These are phyloP conservation scores for Drosophila auraria DNA, from an alignment of 1,140 invertebrate genomes.

Conservation along the genomic window DNA sequence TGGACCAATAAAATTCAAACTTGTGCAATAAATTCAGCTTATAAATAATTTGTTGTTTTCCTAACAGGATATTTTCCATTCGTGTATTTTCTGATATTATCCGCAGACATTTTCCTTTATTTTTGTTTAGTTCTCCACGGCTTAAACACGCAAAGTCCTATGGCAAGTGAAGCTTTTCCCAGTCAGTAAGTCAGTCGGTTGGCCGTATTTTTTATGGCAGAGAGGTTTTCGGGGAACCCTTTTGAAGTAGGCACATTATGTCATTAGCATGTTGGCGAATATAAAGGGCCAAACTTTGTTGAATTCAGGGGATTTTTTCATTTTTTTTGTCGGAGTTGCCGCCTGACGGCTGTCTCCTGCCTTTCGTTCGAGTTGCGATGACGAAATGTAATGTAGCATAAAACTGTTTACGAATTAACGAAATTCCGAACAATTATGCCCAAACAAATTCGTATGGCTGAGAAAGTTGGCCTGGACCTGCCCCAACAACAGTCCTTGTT, in stretches of 20 bases:
- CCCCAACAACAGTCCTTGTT: conserved; percentile 43
- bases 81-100: neutral
- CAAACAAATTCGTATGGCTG: conserved; percentile 45
- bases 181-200: conserved; percentile 44
- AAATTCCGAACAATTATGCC: conserved; percentile 79
- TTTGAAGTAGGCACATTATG: conserved; percentile 82
- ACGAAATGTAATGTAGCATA: conserved; percentile 64
- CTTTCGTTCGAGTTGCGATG: conserved; percentile 42
- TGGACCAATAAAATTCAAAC: no score
- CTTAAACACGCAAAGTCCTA: conserved; percentile 65
- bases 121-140: conserved; percentile 40
- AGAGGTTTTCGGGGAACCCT: conserved; percentile 40
- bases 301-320: conserved; percentile 12
- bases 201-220: conserved; percentile 3
- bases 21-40: neutral
- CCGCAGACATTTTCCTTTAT: conserved; percentile 7
- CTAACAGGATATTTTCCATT: conserved; percentile 10
- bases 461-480: conserved; percentile 50
- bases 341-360: conserved; percentile 30
- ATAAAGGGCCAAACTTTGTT: conserved; percentile 69
- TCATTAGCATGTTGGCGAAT: conserved; percentile 81
- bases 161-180: conserved; percentile 44
- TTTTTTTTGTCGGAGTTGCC: neutral
- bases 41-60: neutral
- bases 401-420: conserved; percentile 75